Percentiles rank a stretch among this genome's conserved stretches.
phyloP scores from a whole-genome alignment of 2,113 vertebrate genomes.

The Tetrao urogallus region DNA sequence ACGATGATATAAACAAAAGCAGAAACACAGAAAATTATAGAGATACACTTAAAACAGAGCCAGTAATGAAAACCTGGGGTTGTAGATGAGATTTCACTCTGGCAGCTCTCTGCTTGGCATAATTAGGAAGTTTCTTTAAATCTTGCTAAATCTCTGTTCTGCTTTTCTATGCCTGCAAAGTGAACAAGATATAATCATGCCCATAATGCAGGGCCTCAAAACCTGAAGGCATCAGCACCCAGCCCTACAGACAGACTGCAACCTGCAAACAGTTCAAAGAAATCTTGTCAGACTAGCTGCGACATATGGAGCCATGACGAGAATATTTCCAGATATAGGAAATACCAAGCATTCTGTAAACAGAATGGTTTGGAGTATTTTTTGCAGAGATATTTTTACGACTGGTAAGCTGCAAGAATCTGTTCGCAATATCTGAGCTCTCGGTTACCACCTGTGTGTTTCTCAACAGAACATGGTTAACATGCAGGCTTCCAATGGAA shows the following conservation, averaged over 20 bases:
- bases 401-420: slow-evolving; percentile 60
- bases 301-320: slow-evolving; percentile 61
- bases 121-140: slow-evolving; percentile 56
- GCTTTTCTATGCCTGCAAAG: slow-evolving; percentile 36
- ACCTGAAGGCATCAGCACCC: slow-evolving; percentile 69
- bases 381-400: slow-evolving; percentile 62
- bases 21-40: slow-evolving; percentile 60
- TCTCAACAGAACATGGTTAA: slow-evolving; percentile 30
- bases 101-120: slow-evolving; percentile 33
- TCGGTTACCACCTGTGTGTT: slow-evolving; percentile 45
- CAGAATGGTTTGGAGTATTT: slow-evolving; percentile 46
- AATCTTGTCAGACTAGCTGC: slow-evolving; percentile 66
- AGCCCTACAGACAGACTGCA: slow-evolving; percentile 68
- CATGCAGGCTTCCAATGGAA: neutral
- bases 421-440: slow-evolving; percentile 44
- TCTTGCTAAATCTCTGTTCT: slow-evolving; percentile 33
- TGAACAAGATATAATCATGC: slow-evolving; percentile 68
- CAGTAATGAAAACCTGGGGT: slow-evolving; percentile 32
- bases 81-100: slow-evolving; percentile 25
- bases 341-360: slow-evolving; percentile 73
- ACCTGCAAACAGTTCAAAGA: slow-evolving; percentile 66
- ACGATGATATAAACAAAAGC: slow-evolving; percentile 57
- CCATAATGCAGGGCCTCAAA: slow-evolving; percentile 50
- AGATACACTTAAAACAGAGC: slow-evolving; percentile 36
- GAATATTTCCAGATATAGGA: slow-evolving; percentile 68